Conservation (phyloP, 2,113 vertebrate genomes). For the Passer montanus region DNA sequence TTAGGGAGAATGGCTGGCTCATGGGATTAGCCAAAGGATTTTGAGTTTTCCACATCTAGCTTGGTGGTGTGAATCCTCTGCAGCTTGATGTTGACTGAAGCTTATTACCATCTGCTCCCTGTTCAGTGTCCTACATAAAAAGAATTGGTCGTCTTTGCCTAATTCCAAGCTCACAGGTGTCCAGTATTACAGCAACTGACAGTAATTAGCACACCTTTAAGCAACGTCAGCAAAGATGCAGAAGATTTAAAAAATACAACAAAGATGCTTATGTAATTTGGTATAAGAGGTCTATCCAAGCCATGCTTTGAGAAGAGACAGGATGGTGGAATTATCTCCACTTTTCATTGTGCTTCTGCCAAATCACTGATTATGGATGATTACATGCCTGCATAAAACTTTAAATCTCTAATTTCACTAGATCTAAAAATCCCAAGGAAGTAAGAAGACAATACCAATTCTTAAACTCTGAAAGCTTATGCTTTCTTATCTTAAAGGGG, state of each 20-base stretch:
- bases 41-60: conserved; percentile 39
- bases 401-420: background rate
- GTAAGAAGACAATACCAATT: background rate
- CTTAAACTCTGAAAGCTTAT: background rate
- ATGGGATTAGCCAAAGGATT: conserved; percentile 47
- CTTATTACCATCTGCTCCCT: conserved; percentile 43
- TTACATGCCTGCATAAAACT: background rate
- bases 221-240: background rate
- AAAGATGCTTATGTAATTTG: background rate
- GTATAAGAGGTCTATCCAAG: background rate
- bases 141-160: background rate
- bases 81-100: conserved; percentile 32
- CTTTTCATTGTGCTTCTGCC: background rate
- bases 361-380: background rate
- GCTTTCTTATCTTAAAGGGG: background rate
- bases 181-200: background rate
- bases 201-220: background rate
- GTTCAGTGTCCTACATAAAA: conserved; percentile 24
- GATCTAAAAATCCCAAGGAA: background rate
- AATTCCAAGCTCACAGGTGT: background rate
- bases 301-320: background rate
- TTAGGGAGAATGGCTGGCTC: conserved; percentile 31
- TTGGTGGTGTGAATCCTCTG: conserved; percentile 15
- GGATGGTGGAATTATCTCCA: background rate
- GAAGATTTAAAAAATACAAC: background rate